Evolutionary conservation across 1,140 invertebrate species (phyloP), one percentile per base, ranked within the genome.

Genomic region (Capitella teleta): DNA sequence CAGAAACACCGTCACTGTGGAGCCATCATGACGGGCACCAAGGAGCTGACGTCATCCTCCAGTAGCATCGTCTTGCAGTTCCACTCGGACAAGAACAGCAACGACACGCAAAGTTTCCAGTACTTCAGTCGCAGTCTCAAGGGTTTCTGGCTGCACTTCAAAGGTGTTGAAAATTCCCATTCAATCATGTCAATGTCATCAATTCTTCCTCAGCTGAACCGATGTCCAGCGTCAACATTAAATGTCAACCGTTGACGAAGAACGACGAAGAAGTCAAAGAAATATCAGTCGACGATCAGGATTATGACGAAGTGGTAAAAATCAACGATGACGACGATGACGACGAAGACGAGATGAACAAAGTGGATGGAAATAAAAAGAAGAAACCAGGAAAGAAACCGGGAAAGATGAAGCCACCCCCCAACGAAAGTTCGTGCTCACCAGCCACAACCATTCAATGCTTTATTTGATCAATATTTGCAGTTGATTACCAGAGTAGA

Each of bases 111-210:
- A 28, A 51, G 18, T n/a, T 51, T 51, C 49, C 37, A 51, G 25
- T 51, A 51, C 40, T 51, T 51, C 49, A 43, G 23, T 12, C 49
- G 49, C 2, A 6, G 10, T 5, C 49, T 51, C 38, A 51, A 51
- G 28, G 49, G 49, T 12, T 51, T 51, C 49, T 51, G 49, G 49
- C 21, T 51, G 6, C 25, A 26, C 49, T 51, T 51, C 41, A 44
- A 19, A 44, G 38, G 49, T 51, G 28, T 4, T 16, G 2, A 14
- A 10, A 26, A n/a, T 21, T 21, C 18, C 19, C 18, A 14, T 10
- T 12, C 19, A n/a, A 41, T 41, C 10, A n/a, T n/a, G 10, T 10
- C 10, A 41, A 41, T 19, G 10, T n/a, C 38, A 41, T 41, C 38
- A 12, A 41, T 14, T 41, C 38, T 10, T 8, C 12, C n/a, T 32